A percentile compares a stretch with the other conserved stretches of the same genome.
Evolutionary conservation across 2,888 invertebrate genomes (phyloP).

Genomic region (Torymus texanus): DNA sequence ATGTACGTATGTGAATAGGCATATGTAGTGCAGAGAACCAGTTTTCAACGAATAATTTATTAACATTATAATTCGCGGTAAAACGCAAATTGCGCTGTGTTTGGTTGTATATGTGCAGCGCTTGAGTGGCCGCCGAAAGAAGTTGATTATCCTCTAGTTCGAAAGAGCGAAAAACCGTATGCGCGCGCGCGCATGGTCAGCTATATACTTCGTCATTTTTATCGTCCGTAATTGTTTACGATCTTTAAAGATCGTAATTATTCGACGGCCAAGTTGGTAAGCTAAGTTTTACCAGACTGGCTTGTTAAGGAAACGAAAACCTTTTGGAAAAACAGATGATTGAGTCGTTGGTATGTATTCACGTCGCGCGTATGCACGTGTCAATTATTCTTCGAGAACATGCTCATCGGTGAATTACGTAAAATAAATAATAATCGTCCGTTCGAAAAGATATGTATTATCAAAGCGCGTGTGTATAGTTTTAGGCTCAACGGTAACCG

Average conservation of each 20-base stretch:
- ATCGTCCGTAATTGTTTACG: conserved; percentile 42
- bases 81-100: conserved; percentile 35
- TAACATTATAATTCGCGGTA: conserved; percentile 42
- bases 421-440: conserved; percentile 17
- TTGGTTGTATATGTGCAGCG: conserved; percentile 21
- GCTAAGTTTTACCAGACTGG: background rate
- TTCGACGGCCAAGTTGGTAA: conserved; percentile 31
- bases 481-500: too few species aligned
- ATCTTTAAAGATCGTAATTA: conserved; percentile 42
- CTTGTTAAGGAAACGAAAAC: conserved; percentile 29
- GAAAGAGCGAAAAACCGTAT: conserved; percentile 6
- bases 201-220: conserved; percentile 16
- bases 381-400: background rate
- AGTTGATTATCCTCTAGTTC: conserved; percentile 25
- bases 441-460: too few species aligned
- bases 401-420: background rate
- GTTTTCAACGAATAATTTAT: conserved; percentile 50
- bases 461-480: too few species aligned
- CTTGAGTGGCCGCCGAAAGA: background rate
- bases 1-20: background rate
- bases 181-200: background rate
- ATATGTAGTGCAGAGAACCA: conserved; percentile 17
- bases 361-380: background rate
- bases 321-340: conserved; percentile 14
- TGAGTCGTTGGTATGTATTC: conserved; percentile 5